A percentile compares a stretch with the other conserved stretches of the same genome.
These are phyloP conservation scores for Caenorhabditis sp. DNA, from an alignment of 2,888 invertebrate species.

Conservation along the genomic window DNA sequence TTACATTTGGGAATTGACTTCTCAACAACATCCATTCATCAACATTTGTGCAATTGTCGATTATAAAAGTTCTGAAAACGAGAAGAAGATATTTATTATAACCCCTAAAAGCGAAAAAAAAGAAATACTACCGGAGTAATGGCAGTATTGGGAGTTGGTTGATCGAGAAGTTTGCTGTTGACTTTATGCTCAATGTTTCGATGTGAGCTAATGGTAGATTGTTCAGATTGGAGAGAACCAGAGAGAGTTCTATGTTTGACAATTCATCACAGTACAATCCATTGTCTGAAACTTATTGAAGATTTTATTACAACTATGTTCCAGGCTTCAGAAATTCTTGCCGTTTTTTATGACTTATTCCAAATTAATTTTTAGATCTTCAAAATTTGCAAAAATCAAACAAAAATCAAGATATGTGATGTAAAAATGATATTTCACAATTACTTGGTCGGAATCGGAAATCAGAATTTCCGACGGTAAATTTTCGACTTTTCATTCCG, in stretches of 20 bases:
- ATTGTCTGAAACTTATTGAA: neutral
- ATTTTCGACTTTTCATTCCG: too few species aligned
- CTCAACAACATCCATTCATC: slow-evolving; percentile 1
- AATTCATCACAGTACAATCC: neutral
- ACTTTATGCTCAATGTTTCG: neutral
- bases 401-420: too few species aligned
- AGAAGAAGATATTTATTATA: too few species aligned
- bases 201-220: neutral
- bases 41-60: slow-evolving; percentile 1
- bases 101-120: neutral
- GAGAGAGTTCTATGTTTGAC: neutral
- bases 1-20: slow-evolving; percentile 7
- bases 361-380: too few species aligned
- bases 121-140: neutral
- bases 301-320: too few species aligned
- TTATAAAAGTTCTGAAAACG: neutral
- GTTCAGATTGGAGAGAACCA: neutral
- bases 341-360: too few species aligned
- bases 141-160: neutral
- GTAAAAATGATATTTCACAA: too few species aligned
- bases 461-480: too few species aligned
- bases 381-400: too few species aligned
- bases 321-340: too few species aligned
- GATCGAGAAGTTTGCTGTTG: slow-evolving; percentile 5
- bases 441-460: too few species aligned